Conservation (phyloP, 2,888 invertebrate genomes). For the Andrena praecox region DNA sequence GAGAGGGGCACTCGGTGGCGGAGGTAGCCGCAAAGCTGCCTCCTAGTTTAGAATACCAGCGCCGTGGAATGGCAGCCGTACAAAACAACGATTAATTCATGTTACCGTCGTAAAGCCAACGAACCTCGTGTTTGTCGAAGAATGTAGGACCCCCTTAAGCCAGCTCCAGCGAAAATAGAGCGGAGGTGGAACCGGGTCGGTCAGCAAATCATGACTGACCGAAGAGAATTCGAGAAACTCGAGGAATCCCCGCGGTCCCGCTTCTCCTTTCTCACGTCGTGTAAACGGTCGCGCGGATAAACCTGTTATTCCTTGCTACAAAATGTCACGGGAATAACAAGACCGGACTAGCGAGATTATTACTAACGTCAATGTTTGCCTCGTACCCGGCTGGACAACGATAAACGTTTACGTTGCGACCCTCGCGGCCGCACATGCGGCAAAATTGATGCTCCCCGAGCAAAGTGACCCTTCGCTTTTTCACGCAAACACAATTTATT, state of each 20-base stretch:
- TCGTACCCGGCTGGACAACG: neutral
- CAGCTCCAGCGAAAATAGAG: constrained; percentile 33
- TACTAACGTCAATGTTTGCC: constrained; percentile 38
- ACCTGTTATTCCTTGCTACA: constrained; percentile 42
- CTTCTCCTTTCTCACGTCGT: constrained; percentile 7
- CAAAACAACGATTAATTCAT: constrained; percentile 12
- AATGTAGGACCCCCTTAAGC: constrained; percentile 21
- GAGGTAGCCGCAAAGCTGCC: too few relatives aligned
- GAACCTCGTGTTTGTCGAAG: constrained; percentile 29
- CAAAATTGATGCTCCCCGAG: neutral
- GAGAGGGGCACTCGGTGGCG: too few relatives aligned
- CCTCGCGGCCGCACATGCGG: neutral
- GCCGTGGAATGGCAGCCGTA: neutral
- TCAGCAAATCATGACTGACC: constrained; percentile 52
- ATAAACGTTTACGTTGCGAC: neutral
- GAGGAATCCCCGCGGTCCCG: constrained; percentile 55
- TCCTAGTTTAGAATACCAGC: too few relatives aligned
- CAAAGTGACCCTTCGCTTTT: neutral
- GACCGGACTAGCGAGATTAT: constrained; percentile 19
- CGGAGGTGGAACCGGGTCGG: constrained; percentile 15
- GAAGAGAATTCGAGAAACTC: constrained; percentile 69
- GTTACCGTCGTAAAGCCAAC: constrained; percentile 3
- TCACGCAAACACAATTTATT: neutral
- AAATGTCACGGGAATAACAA: constrained; percentile 54
- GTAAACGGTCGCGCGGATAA: constrained; percentile 37